Evolutionary conservation across 2,113 vertebrate species (phyloP), one percentile per base, ranked within the genome.

Genomic region (Cinclus mexicanus): DNA sequence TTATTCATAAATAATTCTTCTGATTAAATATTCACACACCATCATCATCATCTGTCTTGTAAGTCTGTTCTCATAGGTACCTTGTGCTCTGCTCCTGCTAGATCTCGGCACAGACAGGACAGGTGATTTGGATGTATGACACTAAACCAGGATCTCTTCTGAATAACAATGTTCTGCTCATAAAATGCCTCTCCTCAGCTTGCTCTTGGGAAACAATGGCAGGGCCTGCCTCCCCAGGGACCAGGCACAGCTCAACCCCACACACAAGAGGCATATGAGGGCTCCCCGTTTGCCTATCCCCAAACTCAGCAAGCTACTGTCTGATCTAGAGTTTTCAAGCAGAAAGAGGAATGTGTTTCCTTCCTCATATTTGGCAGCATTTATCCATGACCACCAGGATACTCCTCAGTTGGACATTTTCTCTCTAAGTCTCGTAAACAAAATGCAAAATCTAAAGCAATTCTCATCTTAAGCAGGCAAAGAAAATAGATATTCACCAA

Each of bases 281-380:
- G 17, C 12, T 79, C 14, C 15, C 42, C 0, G 0, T 29, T 9
- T 35, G 8, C 56, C 35, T 2, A 0, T 22, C 53, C 10, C 21
- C 16, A 10, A 46, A 7, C 14, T 37, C 35, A 8, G 35, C 21
- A 70, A 67, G 46, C 11, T 50, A 55, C 74, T 4, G 2, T 4
- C 55, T 19, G 37, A 87, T 8, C 39, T 11, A 41, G 25, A 59
- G 69, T 44, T 80, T 2, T 29, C 42, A 44, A 18, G 29, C 3
- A 37, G 25, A 11, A 69, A 35, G 21, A 35, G 18, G 7, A 79
- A 76, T 26, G 37, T 1, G 0, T 44, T 68, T 53, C 39, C 39
- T 65, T 42, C 29, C 65, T 41, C 4, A 2, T n/a, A 41, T 11
- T 17, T 39, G 23, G 60, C 63, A 65, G 8, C 10, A 47, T 33